phyloP scores from a whole-genome alignment of 2,797 vertebrate species.

The Enteromius treurensis region DNA sequence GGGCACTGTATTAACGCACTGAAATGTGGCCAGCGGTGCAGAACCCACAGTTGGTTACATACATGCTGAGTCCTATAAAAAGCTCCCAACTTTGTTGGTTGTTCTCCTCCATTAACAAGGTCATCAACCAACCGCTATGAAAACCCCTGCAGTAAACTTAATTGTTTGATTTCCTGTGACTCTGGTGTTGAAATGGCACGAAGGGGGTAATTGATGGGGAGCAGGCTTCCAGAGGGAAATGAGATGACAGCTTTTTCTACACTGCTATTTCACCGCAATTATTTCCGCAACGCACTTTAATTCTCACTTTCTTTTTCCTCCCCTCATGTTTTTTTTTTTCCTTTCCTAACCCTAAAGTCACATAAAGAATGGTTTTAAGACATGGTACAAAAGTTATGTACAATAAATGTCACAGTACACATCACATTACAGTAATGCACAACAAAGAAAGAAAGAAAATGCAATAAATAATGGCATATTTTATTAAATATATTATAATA shows the following conservation, averaged over 20 bases:
- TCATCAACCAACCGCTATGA: constrained; percentile 55
- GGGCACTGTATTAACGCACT: neutral
- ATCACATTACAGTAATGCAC: neutral
- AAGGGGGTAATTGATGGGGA: constrained; percentile 41
- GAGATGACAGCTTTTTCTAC: constrained; percentile 18
- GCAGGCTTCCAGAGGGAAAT: constrained; percentile 45
- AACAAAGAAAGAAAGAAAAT: neutral
- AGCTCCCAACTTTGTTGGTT: constrained; percentile 43
- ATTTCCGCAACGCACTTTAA: constrained; percentile 40
- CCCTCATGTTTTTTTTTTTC: neutral
- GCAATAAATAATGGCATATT: too few species aligned
- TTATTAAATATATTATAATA: too few species aligned
- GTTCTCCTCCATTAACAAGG: constrained; percentile 54
- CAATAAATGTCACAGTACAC: neutral
- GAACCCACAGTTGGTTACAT: constrained; percentile 27
- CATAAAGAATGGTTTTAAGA: neutral
- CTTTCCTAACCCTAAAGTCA: neutral
- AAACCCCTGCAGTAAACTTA: constrained; percentile 42
- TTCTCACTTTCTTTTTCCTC: constrained; percentile 23
- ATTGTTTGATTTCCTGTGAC: constrained; percentile 49
- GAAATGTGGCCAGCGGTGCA: constrained; percentile 2
- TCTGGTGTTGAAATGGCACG: constrained; percentile 29
- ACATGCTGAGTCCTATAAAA: constrained; percentile 39
- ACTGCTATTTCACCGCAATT: constrained; percentile 32
- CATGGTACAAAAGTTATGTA: neutral